Evolutionary conservation across 2,113 vertebrate genomes (phyloP).

Genomic region (Pelvicachromis taeniatus): DNA sequence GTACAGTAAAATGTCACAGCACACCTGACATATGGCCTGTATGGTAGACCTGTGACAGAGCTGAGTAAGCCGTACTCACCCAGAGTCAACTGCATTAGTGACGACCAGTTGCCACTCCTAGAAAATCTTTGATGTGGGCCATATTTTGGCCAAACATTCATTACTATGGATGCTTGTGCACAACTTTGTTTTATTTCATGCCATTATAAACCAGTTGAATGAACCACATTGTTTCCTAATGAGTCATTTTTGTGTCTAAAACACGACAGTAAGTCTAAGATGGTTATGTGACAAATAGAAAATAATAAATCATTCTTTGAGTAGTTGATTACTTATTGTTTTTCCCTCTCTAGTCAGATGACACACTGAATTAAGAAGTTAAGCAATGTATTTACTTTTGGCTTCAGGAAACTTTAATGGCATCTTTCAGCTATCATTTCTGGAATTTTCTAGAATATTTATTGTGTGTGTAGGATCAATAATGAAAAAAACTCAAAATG

Average conservation of each 20-base stretch:
- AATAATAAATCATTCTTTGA: not conserved
- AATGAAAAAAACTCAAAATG: not conserved
- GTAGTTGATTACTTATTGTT: not conserved
- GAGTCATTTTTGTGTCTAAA: not conserved
- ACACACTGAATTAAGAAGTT: not conserved
- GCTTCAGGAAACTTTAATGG: not conserved
- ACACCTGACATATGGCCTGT: not conserved
- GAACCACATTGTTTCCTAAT: not conserved
- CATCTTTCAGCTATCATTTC: not conserved
- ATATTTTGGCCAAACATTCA: rapidly evolving
- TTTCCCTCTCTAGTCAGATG: not conserved
- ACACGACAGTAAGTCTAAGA: not conserved
- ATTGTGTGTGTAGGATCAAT: not conserved
- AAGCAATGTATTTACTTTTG: not conserved
- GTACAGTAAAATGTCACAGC: not conserved
- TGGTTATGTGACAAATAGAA: rapidly evolving
- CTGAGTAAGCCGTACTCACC: not conserved
- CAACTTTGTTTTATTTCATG: not conserved
- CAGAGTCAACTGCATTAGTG: not conserved
- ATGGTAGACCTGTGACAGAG: not conserved
- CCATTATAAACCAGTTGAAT: not conserved
- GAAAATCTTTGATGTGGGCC: not conserved
- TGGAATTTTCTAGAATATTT: not conserved
- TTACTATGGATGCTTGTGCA: not conserved
- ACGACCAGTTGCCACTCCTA: not conserved